Conservation (phyloP, 2,113 vertebrate species). For the Bolborhynchus lineola region DNA sequence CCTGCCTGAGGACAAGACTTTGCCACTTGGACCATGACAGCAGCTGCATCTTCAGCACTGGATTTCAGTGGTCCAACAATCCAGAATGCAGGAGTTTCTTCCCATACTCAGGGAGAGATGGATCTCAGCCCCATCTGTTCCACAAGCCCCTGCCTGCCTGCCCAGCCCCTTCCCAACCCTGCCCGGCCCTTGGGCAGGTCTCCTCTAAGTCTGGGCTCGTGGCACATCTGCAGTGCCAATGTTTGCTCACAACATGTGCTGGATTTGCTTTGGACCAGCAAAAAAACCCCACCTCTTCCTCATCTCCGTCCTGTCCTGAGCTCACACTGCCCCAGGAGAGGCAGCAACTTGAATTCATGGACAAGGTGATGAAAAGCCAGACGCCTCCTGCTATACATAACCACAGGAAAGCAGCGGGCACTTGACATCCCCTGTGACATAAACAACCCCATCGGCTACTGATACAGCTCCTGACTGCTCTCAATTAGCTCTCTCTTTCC, state of each 20-base stretch:
- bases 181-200: background rate
- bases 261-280: background rate
- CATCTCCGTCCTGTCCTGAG: background rate
- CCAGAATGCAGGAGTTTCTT: background rate
- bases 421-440: background rate
- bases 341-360: background rate
- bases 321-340: background rate
- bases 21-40: background rate
- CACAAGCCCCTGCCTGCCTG: background rate
- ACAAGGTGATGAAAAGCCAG: background rate
- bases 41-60: background rate
- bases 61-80: background rate
- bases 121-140: background rate
- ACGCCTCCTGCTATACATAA: background rate
- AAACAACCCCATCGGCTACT: background rate
- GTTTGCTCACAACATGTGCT: background rate
- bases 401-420: background rate
- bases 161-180: background rate
- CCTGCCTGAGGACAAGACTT: conserved; percentile 2
- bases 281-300: background rate
- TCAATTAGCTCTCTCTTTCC: background rate
- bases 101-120: background rate
- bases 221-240: background rate
- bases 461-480: background rate
- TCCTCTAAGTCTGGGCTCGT: background rate